Evolutionary conservation across 2,797 vertebrate genomes (phyloP), one percentile per base, ranked within the genome.

Genomic region (Chelon labrosus): DNA sequence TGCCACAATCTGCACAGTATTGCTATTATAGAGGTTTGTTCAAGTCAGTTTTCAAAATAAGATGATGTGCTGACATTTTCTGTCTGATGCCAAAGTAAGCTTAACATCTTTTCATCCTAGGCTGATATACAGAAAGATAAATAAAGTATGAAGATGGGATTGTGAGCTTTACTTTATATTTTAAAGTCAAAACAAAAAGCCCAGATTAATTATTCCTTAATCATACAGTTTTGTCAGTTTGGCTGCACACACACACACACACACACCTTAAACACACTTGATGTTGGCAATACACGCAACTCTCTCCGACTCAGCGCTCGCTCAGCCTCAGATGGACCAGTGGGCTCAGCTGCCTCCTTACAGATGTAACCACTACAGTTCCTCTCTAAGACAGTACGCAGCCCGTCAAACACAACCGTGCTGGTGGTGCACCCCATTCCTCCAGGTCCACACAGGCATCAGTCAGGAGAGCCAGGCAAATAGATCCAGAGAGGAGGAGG

Each of bases 371-470:
- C 91, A 82, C 95, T 90, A 93, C 97, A 99, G 94, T 97, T 98
- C 91, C 96, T 96, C 88, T 98, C 96, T 77, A 98, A 92, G 71
- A 96, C 96, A 0, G 95, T 97, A 53, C 96, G 95, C 88, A 99
- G 95, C 81, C 97, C 96, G 86, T 97, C 97, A 84, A 97, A 94
- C 84, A 98, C 95, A 87, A 97, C 93, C 52, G 97, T 91, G 71
- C 98, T 99, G 88, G 97, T 96, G 86, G 96, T 97, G 95, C 98
- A 98, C 90, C 98, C 97, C 98, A 99, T 99, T 86, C 90, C 96
- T 87, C 69, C 91, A 89, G 93, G 82, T 95, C 94, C 94, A 92
- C 83, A 83, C 72, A 39, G 82, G 72, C 85, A 91, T 91, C 89
- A 87, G 85, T 92, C 90, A 93, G 79, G 82, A 83, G 75, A 86